phyloP scores from a whole-genome alignment of 2,888 invertebrate species.

The Tenthredo mesomela region DNA sequence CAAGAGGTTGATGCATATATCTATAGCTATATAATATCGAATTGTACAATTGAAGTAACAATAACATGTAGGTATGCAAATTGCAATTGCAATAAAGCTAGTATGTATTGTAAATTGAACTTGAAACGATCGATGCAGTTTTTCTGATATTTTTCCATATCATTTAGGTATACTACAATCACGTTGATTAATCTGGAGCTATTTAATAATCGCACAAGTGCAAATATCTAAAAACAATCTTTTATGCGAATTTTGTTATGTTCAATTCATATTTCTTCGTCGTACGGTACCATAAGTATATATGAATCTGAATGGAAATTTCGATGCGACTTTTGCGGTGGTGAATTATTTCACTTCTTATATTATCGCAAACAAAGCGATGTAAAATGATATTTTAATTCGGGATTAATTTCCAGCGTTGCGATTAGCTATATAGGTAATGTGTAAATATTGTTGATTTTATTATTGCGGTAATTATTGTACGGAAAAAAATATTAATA shows the following conservation, averaged over 20 bases:
- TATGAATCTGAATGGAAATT: neutral
- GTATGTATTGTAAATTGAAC: neutral
- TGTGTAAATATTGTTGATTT: neutral
- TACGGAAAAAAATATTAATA: neutral
- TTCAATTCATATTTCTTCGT: neutral
- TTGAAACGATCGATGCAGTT: neutral
- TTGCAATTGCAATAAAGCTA: neutral
- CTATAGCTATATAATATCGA: conserved; percentile 15
- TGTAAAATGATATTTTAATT: neutral
- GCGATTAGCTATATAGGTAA: neutral
- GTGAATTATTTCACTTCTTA: neutral
- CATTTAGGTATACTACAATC: neutral
- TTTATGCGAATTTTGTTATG: neutral
- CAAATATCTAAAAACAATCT: neutral
- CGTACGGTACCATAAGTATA: neutral
- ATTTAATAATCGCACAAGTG: neutral
- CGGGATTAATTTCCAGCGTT: neutral
- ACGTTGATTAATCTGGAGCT: neutral
- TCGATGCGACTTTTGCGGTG: neutral
- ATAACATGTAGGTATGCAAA: neutral
- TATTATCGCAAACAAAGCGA: neutral
- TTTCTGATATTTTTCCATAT: neutral
- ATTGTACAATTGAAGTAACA: neutral
- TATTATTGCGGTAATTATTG: neutral
- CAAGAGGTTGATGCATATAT: neutral